A percentile compares a stretch with the other conserved stretches of the same genome.
Conservation (phyloP, 2,113 vertebrate genomes). For the Tympanuchus pallidicinctus region DNA sequence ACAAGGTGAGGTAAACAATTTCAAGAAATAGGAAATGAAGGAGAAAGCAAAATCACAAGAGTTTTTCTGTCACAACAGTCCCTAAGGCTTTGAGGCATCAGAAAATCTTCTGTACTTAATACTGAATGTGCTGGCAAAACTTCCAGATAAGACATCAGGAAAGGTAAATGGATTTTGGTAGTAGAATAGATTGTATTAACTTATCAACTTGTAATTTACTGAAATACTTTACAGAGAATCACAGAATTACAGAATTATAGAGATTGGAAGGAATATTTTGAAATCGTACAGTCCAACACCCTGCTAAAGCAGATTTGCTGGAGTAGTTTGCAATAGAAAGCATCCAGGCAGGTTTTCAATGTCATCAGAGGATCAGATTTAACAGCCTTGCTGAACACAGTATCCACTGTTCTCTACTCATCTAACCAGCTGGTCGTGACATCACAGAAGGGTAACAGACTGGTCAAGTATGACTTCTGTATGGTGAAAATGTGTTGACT, state of each 20-base stretch:
- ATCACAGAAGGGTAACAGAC: not conserved
- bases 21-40: slow-evolving; percentile 21
- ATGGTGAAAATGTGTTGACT: not conserved
- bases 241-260: not conserved
- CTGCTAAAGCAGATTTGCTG: not conserved
- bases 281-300: not conserved
- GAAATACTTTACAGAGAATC: not conserved
- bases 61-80: slow-evolving; percentile 5
- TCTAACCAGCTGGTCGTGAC: not conserved
- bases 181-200: not conserved
- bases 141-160: not conserved
- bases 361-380: not conserved
- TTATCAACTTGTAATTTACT: not conserved
- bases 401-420: not conserved
- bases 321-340: not conserved
- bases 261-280: not conserved
- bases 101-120: slow-evolving; percentile 41
- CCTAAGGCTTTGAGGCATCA: slow-evolving; percentile 17
- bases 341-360: not conserved
- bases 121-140: not conserved
- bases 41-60: not conserved
- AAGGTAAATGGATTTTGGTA: not conserved
- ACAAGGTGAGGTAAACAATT: slow-evolving; percentile 20
- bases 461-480: not conserved
- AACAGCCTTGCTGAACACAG: not conserved